phyloP scores from a whole-genome alignment of 1,140 invertebrate genomes.

The Aphelenchoides avenae region DNA sequence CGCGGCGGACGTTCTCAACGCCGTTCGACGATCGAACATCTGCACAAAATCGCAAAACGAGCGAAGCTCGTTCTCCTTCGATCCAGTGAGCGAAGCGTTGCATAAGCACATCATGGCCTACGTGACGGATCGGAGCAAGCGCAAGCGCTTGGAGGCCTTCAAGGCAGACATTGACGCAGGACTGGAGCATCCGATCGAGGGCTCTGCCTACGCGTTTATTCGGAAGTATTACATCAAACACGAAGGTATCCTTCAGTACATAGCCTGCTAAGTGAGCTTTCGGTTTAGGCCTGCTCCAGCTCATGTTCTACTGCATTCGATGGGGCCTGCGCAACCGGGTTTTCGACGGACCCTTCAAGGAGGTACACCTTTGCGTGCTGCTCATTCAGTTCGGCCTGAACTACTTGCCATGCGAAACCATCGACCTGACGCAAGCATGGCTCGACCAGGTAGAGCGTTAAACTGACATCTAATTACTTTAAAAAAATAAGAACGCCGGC shows the following conservation, averaged over 20 bases:
- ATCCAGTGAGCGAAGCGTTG: conserved; percentile 35
- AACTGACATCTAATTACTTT: too few species aligned
- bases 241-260: conserved; percentile 7
- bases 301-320: conserved; percentile 34
- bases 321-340: conserved; percentile 25
- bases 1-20: conserved; percentile 37
- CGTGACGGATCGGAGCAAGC: conserved; percentile 19
- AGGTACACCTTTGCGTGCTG: conserved; percentile 34
- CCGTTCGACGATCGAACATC: conserved; percentile 24
- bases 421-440: conserved; percentile 26
- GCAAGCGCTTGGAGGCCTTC: background rate
- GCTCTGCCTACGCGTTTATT: conserved; percentile 9
- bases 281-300: conserved; percentile 26
- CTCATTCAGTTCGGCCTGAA: conserved; percentile 32
- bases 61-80: conserved; percentile 37
- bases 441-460: conserved; percentile 24
- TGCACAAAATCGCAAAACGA: background rate
- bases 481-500: background rate
- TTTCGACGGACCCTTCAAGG: conserved; percentile 17
- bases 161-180: conserved; percentile 10
- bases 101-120: conserved; percentile 36
- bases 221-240: conserved; percentile 18
- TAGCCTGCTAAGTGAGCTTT: background rate
- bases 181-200: background rate
- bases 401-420: conserved; percentile 27